Base-by-base conservation (phyloP, 2,113 vertebrate species). In the Orientallactaga bullata region DNA sequence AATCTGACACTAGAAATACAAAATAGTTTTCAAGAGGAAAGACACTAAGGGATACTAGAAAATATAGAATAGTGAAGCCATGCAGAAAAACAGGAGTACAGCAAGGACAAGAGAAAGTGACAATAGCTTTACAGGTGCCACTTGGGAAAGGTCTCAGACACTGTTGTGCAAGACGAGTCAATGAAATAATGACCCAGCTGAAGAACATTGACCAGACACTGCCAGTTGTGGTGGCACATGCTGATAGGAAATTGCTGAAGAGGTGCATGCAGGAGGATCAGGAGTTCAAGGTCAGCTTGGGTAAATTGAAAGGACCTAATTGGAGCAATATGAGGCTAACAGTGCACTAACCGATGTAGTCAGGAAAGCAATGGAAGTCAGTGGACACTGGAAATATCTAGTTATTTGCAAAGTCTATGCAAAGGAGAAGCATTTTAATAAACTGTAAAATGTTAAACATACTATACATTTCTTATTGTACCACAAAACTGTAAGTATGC, bases 401-500 rank as follows among this genome's bases (percentile, higher is more conserved):
- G 8, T 47, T 47, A 7, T 4, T 71, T 94, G 72, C 21, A 4
- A 77, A 81, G 2, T 17, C 68, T 63, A 90, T 92, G 88, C 13
- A 66, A 32, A 60, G 7, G 78, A 82, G 35, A 85, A 85, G 42
- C 16, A 66, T 86, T 93, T 92, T 28, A 89, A 55, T 20, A 68
- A 21, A 4, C 80, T 90, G 79, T 81, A 89, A 89, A 92, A 94
- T 95, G 37, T 87, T 78, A 94, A 86, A 81, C 1, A 80, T 93
- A 69, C 26, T 87, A 42, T 94, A 87, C 89, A 84, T 85, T 77
- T 82, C 30, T 92, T 91, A 92, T 61, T 93, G 55, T 3, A 81
- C 23, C 68, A 93, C 42, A 86, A 89, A 95, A 86, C 5, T 10
- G 77, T 79, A 89, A 81, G 28, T 51, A 78, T 85, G 39, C 13